Conservation (phyloP, 1,140 invertebrate species). For the Tetraneura akinire region DNA sequence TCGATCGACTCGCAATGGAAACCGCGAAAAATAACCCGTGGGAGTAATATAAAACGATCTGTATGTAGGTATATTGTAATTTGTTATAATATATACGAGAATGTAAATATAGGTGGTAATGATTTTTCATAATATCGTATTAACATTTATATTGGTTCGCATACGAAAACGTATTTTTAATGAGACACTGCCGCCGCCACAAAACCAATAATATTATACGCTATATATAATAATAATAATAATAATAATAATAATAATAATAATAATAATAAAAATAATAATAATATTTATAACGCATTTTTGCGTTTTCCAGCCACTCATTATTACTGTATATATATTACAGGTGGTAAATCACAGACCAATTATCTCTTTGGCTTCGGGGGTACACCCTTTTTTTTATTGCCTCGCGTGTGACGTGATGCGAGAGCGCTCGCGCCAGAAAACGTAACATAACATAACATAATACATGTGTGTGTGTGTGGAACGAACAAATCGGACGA, state of each 20-base stretch:
- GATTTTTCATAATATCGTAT: not conserved
- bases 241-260: not conserved
- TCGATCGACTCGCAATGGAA: not conserved
- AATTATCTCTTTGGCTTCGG: conserved; percentile 42
- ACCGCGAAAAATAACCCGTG: conserved; percentile 14
- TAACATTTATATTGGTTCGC: conserved; percentile 51
- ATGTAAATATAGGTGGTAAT: conserved; percentile 1
- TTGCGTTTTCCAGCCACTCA: conserved; percentile 35
- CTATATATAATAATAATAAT: conserved; percentile 20
- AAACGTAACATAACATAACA: too few species aligned
- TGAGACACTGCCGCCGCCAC: conserved; percentile 23
- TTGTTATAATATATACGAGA: too few species aligned
- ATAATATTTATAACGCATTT: conserved; percentile 39
- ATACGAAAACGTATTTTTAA: conserved; percentile 42
- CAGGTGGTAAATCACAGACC: conserved; percentile 46
- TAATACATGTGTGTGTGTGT: too few species aligned
- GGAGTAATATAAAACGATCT: too few species aligned
- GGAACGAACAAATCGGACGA: not conserved
- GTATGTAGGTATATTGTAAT: too few species aligned
- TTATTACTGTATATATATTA: not conserved
- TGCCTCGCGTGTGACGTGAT: not conserved
- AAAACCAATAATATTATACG: too few species aligned
- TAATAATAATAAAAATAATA: too few species aligned
- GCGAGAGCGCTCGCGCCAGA: not conserved
- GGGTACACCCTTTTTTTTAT: conserved; percentile 43